These are phyloP conservation scores for Octopus bimaculoides DNA, from an alignment of 1,140 invertebrate genomes.

Conservation along the genomic window DNA sequence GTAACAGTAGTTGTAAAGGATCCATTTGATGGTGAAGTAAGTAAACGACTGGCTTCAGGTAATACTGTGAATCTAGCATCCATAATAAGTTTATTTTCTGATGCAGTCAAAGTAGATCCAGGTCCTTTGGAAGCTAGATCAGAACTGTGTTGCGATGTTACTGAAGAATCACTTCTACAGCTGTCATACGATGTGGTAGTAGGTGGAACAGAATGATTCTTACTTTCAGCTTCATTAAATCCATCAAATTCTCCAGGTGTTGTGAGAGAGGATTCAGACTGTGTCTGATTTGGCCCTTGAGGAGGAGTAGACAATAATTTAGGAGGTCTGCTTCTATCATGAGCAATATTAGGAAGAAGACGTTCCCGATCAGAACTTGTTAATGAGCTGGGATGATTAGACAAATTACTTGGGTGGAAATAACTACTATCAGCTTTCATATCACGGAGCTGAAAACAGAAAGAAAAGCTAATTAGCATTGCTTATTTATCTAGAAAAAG, in stretches of 20 bases:
- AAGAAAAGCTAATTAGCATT: no score
- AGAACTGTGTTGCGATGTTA: conserved; percentile 8
- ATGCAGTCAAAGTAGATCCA: not conserved
- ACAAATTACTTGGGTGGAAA: conserved; percentile 3
- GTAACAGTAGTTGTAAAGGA: conserved; percentile 4
- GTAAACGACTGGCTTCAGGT: not conserved
- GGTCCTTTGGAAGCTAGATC: not conserved
- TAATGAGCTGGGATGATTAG: not conserved
- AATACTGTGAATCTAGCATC: conserved; percentile 16
- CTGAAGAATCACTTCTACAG: conserved; percentile 3
- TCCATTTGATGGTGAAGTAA: not conserved
- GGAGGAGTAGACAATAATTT: conserved; percentile 13
- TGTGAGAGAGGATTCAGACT: conserved; percentile 20
- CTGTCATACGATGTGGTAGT: not conserved
- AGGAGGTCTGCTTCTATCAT: not conserved
- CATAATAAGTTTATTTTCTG: conserved; percentile 17
- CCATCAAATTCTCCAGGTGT: conserved; percentile 21
- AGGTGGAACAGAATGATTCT: conserved; percentile 8
- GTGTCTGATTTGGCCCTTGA: not conserved
- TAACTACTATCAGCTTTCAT: not conserved
- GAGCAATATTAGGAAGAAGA: not conserved
- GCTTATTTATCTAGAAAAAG: no score
- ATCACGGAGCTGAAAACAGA: not conserved
- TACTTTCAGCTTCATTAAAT: conserved; percentile 24
- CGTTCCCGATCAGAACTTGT: not conserved